Evolutionary conservation across 2,797 vertebrate genomes (phyloP).

Genomic region (Notolepis coatsorum): DNA sequence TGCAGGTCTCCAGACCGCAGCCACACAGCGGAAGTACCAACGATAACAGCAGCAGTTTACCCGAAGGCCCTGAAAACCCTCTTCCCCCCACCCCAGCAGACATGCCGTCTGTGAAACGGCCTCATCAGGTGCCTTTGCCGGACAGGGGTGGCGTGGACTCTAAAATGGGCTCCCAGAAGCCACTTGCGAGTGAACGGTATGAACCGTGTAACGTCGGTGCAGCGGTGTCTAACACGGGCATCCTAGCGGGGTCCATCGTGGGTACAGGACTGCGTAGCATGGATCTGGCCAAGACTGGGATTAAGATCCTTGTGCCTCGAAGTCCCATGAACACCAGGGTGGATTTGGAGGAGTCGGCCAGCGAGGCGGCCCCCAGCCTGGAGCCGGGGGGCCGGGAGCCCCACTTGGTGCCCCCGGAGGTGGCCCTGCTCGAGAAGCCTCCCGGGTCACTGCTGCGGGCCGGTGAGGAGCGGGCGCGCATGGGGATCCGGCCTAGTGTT

Average conservation of each 20-base stretch:
- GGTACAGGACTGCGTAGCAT: constrained; percentile 85
- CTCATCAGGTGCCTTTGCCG: constrained; percentile 7
- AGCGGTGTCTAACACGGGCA: background rate
- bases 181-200: constrained; percentile 80
- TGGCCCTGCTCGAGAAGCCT: constrained; percentile 90
- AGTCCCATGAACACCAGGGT: constrained; percentile 92
- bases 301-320: constrained; percentile 98
- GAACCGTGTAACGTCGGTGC: constrained; percentile 62
- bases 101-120: constrained; percentile 19
- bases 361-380: constrained; percentile 89
- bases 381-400: constrained; percentile 88
- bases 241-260: constrained; percentile 60
- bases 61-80: background rate
- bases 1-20: constrained; percentile 83
- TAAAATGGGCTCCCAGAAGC: constrained; percentile 69
- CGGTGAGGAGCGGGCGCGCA: constrained; percentile 93
- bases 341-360: constrained; percentile 88
- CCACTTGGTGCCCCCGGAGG: constrained; percentile 91
- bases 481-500: constrained; percentile 92
- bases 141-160: constrained; percentile 63
- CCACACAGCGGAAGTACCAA: background rate
- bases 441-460: constrained; percentile 85
- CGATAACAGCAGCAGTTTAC: background rate
- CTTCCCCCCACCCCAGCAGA: background rate
- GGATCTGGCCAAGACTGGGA: constrained; percentile 93